Percentiles rank a stretch among this genome's conserved stretches.
Conservation (phyloP, 1,140 invertebrate genomes). For the Drosophila tani region DNA sequence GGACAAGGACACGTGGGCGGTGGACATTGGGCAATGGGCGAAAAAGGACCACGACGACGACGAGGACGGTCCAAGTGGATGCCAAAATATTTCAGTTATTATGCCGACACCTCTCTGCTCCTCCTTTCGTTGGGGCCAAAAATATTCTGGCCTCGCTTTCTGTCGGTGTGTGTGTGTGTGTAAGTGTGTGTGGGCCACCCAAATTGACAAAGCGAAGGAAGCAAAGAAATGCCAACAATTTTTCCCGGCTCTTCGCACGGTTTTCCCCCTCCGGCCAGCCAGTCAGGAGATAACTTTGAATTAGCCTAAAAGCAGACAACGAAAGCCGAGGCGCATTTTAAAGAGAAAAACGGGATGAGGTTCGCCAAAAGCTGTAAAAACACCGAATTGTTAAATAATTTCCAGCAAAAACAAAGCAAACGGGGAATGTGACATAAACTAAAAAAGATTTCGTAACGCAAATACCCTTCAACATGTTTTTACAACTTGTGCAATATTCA, state of each 20-base stretch:
- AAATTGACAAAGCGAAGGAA: slow-evolving; percentile 44
- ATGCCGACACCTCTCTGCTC: slow-evolving; percentile 55
- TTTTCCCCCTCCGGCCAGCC: neutral
- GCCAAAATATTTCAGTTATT: slow-evolving; percentile 82
- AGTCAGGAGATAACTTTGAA: slow-evolving; percentile 32
- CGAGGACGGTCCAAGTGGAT: slow-evolving; percentile 44
- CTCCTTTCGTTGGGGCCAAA: slow-evolving; percentile 23
- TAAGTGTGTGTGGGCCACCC: slow-evolving; percentile 2
- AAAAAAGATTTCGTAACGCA: neutral
- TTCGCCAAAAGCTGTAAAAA: neutral
- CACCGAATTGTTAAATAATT: slow-evolving; percentile 18
- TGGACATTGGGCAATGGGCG: neutral
- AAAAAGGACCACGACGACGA: neutral
- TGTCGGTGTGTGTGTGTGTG: slow-evolving; percentile 11
- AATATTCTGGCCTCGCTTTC: slow-evolving; percentile 30
- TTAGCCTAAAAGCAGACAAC: slow-evolving; percentile 36
- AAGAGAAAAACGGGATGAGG: slow-evolving; percentile 1
- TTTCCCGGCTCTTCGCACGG: slow-evolving; percentile 16
- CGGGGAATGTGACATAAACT: neutral
- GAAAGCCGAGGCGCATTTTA: slow-evolving; percentile 1
- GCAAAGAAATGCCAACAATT: slow-evolving; percentile 45
- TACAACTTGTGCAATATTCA: no score
- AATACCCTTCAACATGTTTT: neutral
- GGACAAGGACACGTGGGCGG: slow-evolving; percentile 33
- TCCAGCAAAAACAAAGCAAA: neutral